Evolutionary conservation across 2,797 vertebrate species (phyloP), one percentile per base, ranked within the genome.

Genomic region (Thunnus albacares): DNA sequence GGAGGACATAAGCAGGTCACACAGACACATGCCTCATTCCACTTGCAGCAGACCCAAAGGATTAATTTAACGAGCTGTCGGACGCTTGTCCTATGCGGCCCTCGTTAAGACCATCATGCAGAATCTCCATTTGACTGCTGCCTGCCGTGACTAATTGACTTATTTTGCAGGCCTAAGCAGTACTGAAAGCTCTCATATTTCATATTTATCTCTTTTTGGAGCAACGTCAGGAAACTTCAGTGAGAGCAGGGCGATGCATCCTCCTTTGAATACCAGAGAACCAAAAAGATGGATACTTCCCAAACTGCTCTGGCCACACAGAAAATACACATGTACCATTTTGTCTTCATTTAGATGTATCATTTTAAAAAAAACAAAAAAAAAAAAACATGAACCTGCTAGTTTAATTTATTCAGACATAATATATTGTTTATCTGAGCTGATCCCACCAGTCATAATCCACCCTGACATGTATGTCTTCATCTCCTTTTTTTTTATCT

Each of bases 1-100:
- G 81, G 90, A 94, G 94, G 94, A 94, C 93, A 94, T 85, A 94
- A 94, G 90, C 93, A 92, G 93, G 94, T 93, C 93, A 93, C 87
- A 90, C 89, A 92, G 85, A 92, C 90, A 92, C 92, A 92, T 86
- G 92, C 80, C 90, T 94, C 93, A 93, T 92, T 93, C 92, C 90
- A 89, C 91, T 91, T 20, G 74, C 91, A 87, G 93, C 90, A 85
- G 87, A 90, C 93, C 91, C 92, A 85, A 80, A 94, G 93, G 94
- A 95, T 94, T 94, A 90, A 94, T 95, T 95, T 94, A 94, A 95
- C 92, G 88, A 95, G 93, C 93, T 94, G 94, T 94, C 93, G 81
- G 91, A 93, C 84, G 91, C 91, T 90, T 90, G 91, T 93, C 93
- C 93, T 93, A 87, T 51, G 87, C 79, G 86, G 92, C 90, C 93